phyloP scores from a whole-genome alignment of 2,113 vertebrate species.

The Pachypanchax playfairii region DNA sequence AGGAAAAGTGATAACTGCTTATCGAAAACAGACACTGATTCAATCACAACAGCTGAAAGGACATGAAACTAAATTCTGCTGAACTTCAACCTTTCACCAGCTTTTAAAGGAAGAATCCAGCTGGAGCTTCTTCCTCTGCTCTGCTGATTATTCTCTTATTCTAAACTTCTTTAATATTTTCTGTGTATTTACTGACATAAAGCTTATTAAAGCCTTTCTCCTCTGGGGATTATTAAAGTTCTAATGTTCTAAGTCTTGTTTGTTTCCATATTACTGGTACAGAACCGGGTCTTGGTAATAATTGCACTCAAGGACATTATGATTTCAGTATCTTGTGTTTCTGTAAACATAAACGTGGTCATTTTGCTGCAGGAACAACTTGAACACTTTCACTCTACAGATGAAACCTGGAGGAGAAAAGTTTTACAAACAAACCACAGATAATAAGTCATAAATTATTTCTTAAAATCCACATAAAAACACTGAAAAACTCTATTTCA shows the following conservation, averaged over 20 bases:
- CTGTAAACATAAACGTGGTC: background rate
- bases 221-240: background rate
- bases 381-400: background rate
- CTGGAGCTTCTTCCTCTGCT: too few relatives aligned
- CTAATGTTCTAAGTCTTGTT: background rate
- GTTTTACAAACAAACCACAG: background rate
- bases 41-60: background rate
- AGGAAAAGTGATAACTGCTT: background rate
- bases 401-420: background rate
- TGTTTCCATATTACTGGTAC: constrained; percentile 20
- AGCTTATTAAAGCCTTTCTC: background rate
- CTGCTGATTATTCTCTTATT: background rate
- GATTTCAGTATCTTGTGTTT: constrained; percentile 19
- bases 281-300: constrained; percentile 13
- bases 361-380: background rate
- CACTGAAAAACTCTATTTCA: too few relatives aligned
- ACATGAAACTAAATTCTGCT: background rate
- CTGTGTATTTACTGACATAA: background rate
- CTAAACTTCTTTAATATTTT: background rate
- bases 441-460: too few relatives aligned
- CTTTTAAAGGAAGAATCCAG: too few relatives aligned
- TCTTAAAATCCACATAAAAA: too few relatives aligned
- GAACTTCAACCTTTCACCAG: too few relatives aligned
- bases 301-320: background rate
- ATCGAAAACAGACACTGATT: background rate